Base-by-base conservation (phyloP, 2,797 vertebrate species). In the Tenualosa thibaudeaui region DNA sequence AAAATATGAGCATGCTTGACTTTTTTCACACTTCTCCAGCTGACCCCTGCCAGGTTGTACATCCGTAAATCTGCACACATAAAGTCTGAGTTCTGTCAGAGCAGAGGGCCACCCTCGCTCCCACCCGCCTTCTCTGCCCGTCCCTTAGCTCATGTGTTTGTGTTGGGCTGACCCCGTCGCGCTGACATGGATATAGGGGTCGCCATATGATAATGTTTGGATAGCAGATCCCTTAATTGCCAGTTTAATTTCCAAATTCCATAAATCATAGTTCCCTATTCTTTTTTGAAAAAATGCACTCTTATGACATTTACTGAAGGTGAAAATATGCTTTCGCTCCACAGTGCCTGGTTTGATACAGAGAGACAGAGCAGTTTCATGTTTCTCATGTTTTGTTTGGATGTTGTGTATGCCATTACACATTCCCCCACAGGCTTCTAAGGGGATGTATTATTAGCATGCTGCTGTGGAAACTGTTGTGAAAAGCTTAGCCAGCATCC, bases 71-170 rank as follows among this genome's bases (percentile, higher is more conserved):
- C 90, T 89, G 62, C 90, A 84, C 85, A 85, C 87, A 87, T 90
- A 90, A 89, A 91, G 89, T 84, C 87, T 88, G 88, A 88, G 85
- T 87, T 85, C 86, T 87, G 81, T 88, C 24, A 60, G 87, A 86
- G 84, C 85, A 75, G 81, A 71, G 17, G 86, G 84, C 90, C 90
- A 92, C 88, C 89, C 91, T 85, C 84, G 89, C 87, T 89, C 87
- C 83, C 81, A 51, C 50, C 81, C 51, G 81, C 51, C 81, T 56
- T 83, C 81, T 75, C 82, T 86, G 83, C 62, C 78, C 81, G 84
- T 51, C n/a, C 65, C 85, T 92, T 92, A 92, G 90, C 90, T 93
- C 89, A 93, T 93, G 88, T 93, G 89, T 94, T 94, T 92, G 83
- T 85, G 81, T 93, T 92, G 90, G 91, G 86, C 88, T 81, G 84